Conservation (phyloP, 1,140 invertebrate species). For the Drosophila dunni region DNA sequence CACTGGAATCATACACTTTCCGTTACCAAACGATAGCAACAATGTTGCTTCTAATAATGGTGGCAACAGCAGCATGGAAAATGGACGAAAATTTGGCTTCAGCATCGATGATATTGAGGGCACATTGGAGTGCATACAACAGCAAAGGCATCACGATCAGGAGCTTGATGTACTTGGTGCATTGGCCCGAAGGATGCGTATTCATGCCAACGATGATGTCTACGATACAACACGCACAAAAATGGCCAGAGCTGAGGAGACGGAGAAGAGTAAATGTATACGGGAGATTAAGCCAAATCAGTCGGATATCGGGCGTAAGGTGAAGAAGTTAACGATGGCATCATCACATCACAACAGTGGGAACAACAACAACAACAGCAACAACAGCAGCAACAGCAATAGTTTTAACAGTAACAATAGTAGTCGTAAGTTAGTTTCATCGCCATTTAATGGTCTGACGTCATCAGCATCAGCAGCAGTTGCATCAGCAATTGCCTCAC, state of each 20-base stretch:
- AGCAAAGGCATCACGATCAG: constrained; percentile 85
- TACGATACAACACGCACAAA: constrained; percentile 95
- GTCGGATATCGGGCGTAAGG: constrained; percentile 93
- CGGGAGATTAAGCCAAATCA: constrained; percentile 96
- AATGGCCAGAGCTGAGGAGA: constrained; percentile 95
- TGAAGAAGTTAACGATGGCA: constrained; percentile 86
- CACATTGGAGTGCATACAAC: constrained; percentile 95
- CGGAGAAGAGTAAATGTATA: constrained; percentile 96
- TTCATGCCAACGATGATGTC: constrained; percentile 97
- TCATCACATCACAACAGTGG: constrained; percentile 70
- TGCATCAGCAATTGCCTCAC: constrained; percentile 48
- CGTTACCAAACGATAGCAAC: constrained; percentile 52
- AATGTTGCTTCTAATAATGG: constrained; percentile 46
- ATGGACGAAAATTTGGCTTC: constrained; percentile 79
- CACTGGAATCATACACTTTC: constrained; percentile 82
- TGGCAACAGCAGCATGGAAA: constrained; percentile 35
- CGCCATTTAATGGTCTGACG: constrained; percentile 78
- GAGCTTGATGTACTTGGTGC: constrained; percentile 92
- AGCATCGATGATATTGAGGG: constrained; percentile 80
- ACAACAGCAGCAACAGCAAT: constrained; percentile 70
- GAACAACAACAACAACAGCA: constrained; percentile 64
- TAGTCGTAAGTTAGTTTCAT: constrained; percentile 83
- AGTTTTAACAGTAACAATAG: constrained; percentile 81
- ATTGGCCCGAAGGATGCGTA: constrained; percentile 93
- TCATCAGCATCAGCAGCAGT: constrained; percentile 25